Percentiles rank a stretch among this genome's conserved stretches.
Conservation (phyloP, 2,797 vertebrate species). For the Leptoclinus maculatus region DNA sequence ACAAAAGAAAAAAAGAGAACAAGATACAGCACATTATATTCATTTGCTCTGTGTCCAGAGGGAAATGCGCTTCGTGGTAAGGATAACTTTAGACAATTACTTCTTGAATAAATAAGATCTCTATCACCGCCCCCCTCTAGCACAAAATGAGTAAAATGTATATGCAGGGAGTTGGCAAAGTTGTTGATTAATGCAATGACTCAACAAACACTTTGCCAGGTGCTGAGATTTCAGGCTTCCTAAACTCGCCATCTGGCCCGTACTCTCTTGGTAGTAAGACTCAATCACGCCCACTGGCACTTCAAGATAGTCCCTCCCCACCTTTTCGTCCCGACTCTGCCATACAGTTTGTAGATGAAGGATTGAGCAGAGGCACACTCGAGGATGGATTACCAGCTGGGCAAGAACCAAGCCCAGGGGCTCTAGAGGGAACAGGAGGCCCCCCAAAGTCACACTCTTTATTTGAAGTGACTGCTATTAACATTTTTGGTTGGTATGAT, state of each 20-base stretch:
- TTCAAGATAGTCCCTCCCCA: slow-evolving; percentile 27
- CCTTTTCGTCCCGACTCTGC: slow-evolving; percentile 16
- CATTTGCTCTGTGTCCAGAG: slow-evolving; percentile 32
- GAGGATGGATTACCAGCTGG: slow-evolving; percentile 5
- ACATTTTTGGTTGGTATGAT: slow-evolving; percentile 1
- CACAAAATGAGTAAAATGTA: slow-evolving; percentile 57
- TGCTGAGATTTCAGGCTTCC: slow-evolving; percentile 72
- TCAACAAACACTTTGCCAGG: slow-evolving; percentile 73
- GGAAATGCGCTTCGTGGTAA: slow-evolving; percentile 14
- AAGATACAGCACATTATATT: slow-evolving; percentile 22
- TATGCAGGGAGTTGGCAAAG: slow-evolving; percentile 59
- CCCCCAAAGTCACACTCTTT: neutral
- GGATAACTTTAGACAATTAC: slow-evolving; percentile 49
- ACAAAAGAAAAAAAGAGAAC: slow-evolving; percentile 6
- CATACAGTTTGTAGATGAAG: slow-evolving; percentile 39
- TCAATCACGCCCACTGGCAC: slow-evolving; percentile 64
- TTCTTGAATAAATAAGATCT: slow-evolving; percentile 58
- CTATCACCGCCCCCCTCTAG: neutral
- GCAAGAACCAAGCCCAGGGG: neutral
- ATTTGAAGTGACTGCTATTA: neutral
- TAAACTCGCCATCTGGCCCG: slow-evolving; percentile 74
- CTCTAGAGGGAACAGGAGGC: neutral
- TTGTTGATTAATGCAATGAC: slow-evolving; percentile 74
- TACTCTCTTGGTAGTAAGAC: slow-evolving; percentile 58
- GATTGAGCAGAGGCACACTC: slow-evolving; percentile 27